Evolutionary conservation across 2,797 vertebrate species (phyloP).

Genomic region (Australoheros facetus): DNA sequence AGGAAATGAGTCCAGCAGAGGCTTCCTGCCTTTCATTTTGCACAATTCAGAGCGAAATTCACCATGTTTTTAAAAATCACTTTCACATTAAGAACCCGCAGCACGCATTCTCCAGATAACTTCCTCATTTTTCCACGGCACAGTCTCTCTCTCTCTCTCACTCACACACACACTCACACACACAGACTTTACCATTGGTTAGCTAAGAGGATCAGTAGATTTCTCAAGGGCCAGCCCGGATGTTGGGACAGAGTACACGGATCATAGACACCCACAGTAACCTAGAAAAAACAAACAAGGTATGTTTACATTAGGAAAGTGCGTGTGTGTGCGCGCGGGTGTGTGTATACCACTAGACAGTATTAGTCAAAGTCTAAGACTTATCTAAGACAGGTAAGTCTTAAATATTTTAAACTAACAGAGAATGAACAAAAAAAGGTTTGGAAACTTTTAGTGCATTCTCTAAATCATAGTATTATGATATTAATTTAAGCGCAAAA

Average conservation of each 20-base stretch:
- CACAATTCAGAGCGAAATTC: neutral
- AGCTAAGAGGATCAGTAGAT: constrained; percentile 90
- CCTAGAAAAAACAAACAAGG: constrained; percentile 78
- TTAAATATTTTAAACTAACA: neutral
- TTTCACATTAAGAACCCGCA: neutral
- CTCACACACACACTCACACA: neutral
- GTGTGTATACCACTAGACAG: neutral
- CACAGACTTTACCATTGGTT: constrained; percentile 85
- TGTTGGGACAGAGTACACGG: constrained; percentile 93
- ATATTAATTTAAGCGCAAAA: neutral
- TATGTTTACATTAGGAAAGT: constrained; percentile 25
- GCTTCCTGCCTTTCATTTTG: constrained; percentile 23
- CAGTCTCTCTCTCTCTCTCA: constrained; percentile 6
- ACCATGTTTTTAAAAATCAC: constrained; percentile 12
- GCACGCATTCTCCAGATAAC: neutral
- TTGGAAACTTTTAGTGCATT: neutral
- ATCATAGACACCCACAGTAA: constrained; percentile 93
- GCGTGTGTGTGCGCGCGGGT: neutral
- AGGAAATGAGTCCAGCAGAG: constrained; percentile 28
- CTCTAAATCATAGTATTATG: neutral
- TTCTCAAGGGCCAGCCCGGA: constrained; percentile 97
- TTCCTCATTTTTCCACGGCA: constrained; percentile 6
- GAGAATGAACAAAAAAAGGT: neutral
- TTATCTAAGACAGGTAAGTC: neutral
- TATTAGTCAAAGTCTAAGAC: neutral